Conservation (phyloP, 92 coral and sea anemone genomes). For the Palythoa grandiflora region DNA sequence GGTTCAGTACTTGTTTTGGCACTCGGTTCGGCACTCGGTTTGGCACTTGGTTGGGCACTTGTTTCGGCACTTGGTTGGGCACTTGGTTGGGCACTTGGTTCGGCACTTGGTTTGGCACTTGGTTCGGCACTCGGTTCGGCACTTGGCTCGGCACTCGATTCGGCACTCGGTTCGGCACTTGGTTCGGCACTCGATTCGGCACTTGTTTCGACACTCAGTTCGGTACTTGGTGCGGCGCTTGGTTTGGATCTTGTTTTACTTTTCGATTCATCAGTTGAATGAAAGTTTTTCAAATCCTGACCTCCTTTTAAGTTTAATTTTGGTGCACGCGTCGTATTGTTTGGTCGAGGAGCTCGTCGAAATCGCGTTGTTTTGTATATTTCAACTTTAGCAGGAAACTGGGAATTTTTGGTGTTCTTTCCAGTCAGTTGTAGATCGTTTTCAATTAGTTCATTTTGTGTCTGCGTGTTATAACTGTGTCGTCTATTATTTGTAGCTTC, state of each 20-base stretch:
- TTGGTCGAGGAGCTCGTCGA: slow-evolving; percentile 19
- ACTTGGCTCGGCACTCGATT: no score
- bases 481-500: neutral
- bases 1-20: no score
- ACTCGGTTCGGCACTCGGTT: no score
- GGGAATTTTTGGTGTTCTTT: neutral
- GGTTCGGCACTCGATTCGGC: no score
- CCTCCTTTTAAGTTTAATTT: neutral
- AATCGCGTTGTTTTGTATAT: neutral
- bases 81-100: no score
- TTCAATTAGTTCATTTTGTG: neutral
- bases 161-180: no score
- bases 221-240: no score
- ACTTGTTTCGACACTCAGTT: no score
- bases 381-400: neutral
- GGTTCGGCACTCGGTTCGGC: no score
- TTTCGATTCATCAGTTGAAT: neutral
- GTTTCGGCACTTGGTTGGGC: no score
- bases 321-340: neutral
- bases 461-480: neutral
- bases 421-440: neutral
- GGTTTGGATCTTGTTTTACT: neutral
- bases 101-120: no score
- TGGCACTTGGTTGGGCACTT: no score
- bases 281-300: neutral